phyloP scores from a whole-genome alignment of 2,888 invertebrate genomes.

The Diogma glabrata region DNA sequence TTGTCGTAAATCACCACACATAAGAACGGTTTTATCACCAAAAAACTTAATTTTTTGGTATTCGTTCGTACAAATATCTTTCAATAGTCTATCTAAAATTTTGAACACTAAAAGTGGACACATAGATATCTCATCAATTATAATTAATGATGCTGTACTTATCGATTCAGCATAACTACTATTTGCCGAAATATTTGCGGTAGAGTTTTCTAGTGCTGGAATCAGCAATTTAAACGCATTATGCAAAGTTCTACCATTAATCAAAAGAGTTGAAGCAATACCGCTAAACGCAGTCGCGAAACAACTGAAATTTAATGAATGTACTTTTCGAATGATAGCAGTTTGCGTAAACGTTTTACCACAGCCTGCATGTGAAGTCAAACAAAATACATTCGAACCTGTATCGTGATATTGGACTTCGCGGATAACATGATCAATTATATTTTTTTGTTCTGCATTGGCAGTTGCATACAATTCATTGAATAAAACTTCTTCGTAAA shows the following conservation, averaged over 20 bases:
- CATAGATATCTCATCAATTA: constrained; percentile 12
- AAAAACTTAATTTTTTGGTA: neutral
- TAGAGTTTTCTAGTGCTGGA: constrained; percentile 12
- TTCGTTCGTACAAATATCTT: neutral
- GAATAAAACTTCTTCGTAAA: too few species aligned
- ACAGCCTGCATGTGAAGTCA: constrained; percentile 12
- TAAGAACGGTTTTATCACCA: constrained; percentile 9
- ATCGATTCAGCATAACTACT: neutral
- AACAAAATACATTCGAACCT: constrained; percentile 13
- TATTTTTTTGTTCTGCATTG: neutral
- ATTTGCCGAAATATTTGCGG: neutral
- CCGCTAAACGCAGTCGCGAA: constrained; percentile 13
- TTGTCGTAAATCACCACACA: constrained; percentile 13
- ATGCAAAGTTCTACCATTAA: constrained; percentile 14
- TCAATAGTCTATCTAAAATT: neutral
- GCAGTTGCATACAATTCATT: constrained; percentile 3
- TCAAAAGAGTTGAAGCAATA: constrained; percentile 14
- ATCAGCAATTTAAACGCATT: constrained; percentile 20
- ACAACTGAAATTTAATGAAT: neutral
- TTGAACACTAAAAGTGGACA: too few species aligned
- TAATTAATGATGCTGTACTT: constrained; percentile 4
- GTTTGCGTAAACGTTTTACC: constrained; percentile 11
- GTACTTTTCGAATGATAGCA: constrained; percentile 9
- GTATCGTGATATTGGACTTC: constrained; percentile 10
- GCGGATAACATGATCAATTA: constrained; percentile 9